Evolutionary conservation across 2,888 invertebrate species (phyloP), one percentile per base, ranked within the genome.

Genomic region (Synergus japonicus): DNA sequence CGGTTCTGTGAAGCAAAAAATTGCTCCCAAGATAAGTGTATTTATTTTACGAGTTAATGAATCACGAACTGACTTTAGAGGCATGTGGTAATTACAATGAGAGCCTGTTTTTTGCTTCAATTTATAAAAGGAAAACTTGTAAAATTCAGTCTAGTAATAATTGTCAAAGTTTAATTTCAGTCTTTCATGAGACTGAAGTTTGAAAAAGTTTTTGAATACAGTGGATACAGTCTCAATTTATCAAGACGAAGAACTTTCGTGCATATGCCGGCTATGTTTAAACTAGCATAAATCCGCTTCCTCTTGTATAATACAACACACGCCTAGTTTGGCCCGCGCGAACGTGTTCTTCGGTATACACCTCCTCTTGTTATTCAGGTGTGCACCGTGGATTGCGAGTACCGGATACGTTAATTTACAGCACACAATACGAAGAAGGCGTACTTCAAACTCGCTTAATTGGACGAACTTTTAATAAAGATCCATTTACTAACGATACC

Each of bases 241-340:
- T 49, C 49, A 9, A 0, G 49, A 49, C 0, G 49, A 15, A 49
- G 49, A 15, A 49, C 49, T 4, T 49, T 15, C 49, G 15, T 12
- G 49, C 13, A 15, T 49, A 58, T 41, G 84, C 83, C 83, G 85
- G 81, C 82, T 85, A 83, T 85, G 85, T 85, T 87, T 86, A 84
- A 87, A 87, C 85, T 84, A 85, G 87, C 86, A 88, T 88, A 88
- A 89, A 88, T 88, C 86, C 85, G 84, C 83, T 87, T 84, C 80
- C 77, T 83, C 78, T 78, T 79, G 80, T 80, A 81, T 84, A 85
- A 85, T 85, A 82, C 83, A 76, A 78, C 46, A 78, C 46, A 22
- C 37, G 49, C 49, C n/a, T n/a, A 54, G 37, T 73, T 73, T 37
- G 69, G 69, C 9, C 49, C 37, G 10, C 37, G 49, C 49, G 49